phyloP scores from a whole-genome alignment of 2,113 vertebrate species.

The Tursiops truncatus region DNA sequence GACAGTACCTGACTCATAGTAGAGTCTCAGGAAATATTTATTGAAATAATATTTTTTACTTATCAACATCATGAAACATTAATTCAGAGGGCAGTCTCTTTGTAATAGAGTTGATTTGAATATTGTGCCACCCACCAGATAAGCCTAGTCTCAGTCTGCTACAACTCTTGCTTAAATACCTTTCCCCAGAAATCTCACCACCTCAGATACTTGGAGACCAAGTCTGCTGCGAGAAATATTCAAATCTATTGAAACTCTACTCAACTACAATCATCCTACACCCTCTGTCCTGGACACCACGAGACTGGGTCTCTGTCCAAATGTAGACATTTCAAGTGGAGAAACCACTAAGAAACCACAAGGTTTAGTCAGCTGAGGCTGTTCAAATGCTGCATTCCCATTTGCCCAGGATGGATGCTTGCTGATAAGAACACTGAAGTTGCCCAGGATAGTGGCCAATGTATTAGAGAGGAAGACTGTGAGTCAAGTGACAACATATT shows the following conservation, averaged over 20 bases:
- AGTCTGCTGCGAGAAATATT: background rate
- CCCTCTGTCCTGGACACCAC: background rate
- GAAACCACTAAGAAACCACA: background rate
- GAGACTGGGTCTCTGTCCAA: background rate
- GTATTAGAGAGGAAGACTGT: conserved; percentile 5
- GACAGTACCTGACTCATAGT: background rate
- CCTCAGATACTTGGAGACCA: background rate
- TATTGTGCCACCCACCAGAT: background rate
- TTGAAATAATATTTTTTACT: conserved; percentile 20
- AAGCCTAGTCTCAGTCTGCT: background rate
- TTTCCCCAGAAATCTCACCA: background rate
- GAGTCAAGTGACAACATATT: background rate
- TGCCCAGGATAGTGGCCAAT: background rate
- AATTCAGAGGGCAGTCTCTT: background rate
- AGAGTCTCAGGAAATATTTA: conserved; percentile 26
- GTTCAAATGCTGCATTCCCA: background rate
- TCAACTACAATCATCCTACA: background rate
- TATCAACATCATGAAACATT: conserved; percentile 18
- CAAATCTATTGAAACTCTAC: background rate
- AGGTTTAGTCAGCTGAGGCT: background rate
- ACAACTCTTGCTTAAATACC: conserved; percentile 21
- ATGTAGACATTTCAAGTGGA: background rate
- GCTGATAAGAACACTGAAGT: background rate
- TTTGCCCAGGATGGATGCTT: background rate
- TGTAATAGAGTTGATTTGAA: conserved; percentile 29